Conservation (phyloP, 2,797 vertebrate genomes). For the Pseudomugil tenellus region DNA sequence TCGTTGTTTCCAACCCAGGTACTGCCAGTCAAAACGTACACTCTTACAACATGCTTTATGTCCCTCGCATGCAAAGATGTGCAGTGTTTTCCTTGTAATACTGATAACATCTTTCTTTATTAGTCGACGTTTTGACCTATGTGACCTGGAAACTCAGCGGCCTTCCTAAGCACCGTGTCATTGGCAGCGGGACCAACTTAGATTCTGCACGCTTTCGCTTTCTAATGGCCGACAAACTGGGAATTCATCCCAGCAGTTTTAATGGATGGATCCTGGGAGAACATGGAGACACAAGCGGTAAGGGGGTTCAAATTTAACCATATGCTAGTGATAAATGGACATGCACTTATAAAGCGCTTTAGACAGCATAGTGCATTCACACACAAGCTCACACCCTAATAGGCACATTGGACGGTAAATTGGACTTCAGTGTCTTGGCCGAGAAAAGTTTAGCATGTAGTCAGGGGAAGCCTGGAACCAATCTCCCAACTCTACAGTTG, state of each 20-base stretch:
- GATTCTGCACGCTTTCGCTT: slow-evolving; percentile 95
- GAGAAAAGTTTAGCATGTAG: too few relatives aligned
- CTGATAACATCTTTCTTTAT: background rate
- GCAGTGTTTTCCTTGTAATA: background rate
- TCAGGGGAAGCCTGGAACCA: too few relatives aligned
- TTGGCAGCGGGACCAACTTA: slow-evolving; percentile 97
- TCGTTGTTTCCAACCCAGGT: slow-evolving; percentile 99
- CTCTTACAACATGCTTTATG: background rate
- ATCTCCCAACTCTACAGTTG: too few relatives aligned
- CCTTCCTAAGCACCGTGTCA: slow-evolving; percentile 93
- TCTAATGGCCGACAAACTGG: slow-evolving; percentile 91
- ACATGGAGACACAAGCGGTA: slow-evolving; percentile 96
- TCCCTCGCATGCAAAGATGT: background rate
- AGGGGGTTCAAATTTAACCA: slow-evolving; percentile 34
- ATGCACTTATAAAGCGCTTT: too few relatives aligned
- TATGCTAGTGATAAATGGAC: too few relatives aligned
- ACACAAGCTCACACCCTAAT: too few relatives aligned
- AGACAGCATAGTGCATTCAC: too few relatives aligned
- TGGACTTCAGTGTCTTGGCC: too few relatives aligned
- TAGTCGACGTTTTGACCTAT: slow-evolving; percentile 95
- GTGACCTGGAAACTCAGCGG: slow-evolving; percentile 98
- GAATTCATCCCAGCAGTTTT: slow-evolving; percentile 92
- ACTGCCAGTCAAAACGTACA: background rate
- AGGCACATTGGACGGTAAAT: too few relatives aligned
- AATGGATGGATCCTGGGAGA: slow-evolving; percentile 96